Evolutionary conservation across 2,888 invertebrate species (phyloP).

Genomic region (Cheilosia soror): DNA sequence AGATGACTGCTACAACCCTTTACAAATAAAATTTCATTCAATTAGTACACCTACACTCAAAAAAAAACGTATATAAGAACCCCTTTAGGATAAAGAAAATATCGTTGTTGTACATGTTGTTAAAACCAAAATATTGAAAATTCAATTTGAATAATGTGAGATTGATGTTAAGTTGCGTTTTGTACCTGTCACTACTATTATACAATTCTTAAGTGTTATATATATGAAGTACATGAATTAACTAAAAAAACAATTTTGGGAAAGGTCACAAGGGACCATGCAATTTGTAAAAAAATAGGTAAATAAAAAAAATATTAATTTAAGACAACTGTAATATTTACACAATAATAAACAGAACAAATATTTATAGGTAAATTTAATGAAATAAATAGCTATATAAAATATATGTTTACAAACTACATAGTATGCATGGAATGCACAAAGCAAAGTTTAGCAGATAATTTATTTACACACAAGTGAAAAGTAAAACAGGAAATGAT

Average conservation of each 20-base stretch:
- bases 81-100: constrained; percentile 1
- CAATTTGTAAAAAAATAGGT: constrained; percentile 54
- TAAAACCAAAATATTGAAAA: constrained; percentile 25
- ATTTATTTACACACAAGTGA: constrained; percentile 66
- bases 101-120: constrained; percentile 33
- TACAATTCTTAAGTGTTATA: constrained; percentile 64
- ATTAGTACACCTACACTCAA: no score
- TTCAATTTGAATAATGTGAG: constrained; percentile 58
- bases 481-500: constrained; percentile 33
- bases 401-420: constrained; percentile 65
- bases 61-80: not conserved
- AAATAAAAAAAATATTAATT: not conserved
- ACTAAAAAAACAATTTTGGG: constrained; percentile 24
- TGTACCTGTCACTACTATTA: constrained; percentile 73
- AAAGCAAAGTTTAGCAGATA: constrained; percentile 55
- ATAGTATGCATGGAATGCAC: constrained; percentile 68
- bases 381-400: constrained; percentile 36
- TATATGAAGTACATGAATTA: constrained; percentile 12
- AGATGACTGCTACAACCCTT: no score
- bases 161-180: constrained; percentile 75
- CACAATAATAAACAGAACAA: constrained; percentile 50
- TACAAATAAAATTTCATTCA: no score
- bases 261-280: constrained; percentile 73
- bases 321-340: constrained; percentile 70
- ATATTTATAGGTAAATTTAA: constrained; percentile 68